Percentiles rank a stretch among this genome's conserved stretches.
phyloP scores from a whole-genome alignment of 2,888 invertebrate species.

The Eumacrocentrus americanus region DNA sequence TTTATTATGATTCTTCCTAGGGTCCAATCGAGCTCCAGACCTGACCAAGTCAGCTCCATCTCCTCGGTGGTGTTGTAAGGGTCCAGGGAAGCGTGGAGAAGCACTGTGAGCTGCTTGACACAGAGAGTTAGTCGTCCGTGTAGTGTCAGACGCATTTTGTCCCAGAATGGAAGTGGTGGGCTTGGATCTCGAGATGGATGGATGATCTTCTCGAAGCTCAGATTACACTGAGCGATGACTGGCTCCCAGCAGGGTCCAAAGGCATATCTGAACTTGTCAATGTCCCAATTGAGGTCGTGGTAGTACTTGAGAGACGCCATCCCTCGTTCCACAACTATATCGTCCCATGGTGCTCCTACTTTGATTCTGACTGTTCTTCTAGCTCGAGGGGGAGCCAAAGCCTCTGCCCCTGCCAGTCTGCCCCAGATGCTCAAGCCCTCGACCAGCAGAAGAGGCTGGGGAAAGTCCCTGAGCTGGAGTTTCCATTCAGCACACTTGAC shows the following conservation, averaged over 20 bases:
- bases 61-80: conserved; percentile 99
- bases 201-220: conserved; percentile 85
- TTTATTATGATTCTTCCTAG: conserved; percentile 91
- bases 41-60: conserved; percentile 96
- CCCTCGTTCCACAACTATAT: conserved; percentile 81
- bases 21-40: conserved; percentile 94
- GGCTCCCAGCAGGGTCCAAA: conserved; percentile 99
- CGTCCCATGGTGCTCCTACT: conserved; percentile 85
- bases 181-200: conserved; percentile 92
- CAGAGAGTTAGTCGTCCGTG: conserved; percentile 92
- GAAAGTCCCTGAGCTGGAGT: conserved; percentile 91
- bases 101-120: conserved; percentile 84
- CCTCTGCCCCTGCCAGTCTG: conserved; percentile 88
- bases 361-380: conserved; percentile 79
- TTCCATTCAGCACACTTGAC: conserved; percentile 86
- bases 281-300: conserved; percentile 95
- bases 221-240: conserved; percentile 86
- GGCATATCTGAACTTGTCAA: conserved; percentile 86
- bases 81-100: conserved; percentile 94
- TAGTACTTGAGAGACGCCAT: conserved; percentile 97
- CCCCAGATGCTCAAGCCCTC: conserved; percentile 88
- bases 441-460: conserved; percentile 88
- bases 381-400: conserved; percentile 77
- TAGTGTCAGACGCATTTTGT: conserved; percentile 88
- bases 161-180: conserved; percentile 95